Conservation (phyloP, 2,113 vertebrate species). For the Pandion haliaetus region DNA sequence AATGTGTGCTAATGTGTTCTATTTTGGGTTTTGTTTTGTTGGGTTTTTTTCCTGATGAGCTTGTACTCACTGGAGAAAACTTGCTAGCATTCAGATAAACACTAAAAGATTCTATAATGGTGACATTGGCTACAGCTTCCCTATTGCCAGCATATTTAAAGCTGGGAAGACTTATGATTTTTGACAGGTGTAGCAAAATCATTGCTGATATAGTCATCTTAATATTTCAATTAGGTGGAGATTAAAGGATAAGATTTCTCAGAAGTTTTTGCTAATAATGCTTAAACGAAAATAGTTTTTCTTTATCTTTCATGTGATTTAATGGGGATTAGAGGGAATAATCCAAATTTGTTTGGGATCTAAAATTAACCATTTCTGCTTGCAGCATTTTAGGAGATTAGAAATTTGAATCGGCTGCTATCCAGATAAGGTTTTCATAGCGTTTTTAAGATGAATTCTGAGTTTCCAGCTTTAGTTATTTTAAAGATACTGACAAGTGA, state of each 20-base stretch:
- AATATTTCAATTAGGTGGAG: background rate
- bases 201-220: background rate
- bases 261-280: background rate
- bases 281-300: background rate
- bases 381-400: background rate
- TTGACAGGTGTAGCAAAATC: background rate
- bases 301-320: background rate
- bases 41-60: background rate
- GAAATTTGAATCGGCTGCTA: background rate
- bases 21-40: background rate
- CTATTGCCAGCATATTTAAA: background rate
- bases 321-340: background rate
- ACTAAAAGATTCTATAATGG: fast-evolving
- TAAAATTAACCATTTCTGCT: background rate
- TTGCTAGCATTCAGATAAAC: background rate
- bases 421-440: background rate
- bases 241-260: background rate
- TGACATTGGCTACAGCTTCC: background rate
- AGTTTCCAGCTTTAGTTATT: background rate
- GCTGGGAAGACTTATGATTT: background rate
- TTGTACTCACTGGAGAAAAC: background rate
- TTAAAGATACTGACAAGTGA: background rate
- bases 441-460: background rate
- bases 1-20: background rate
- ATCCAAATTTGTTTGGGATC: background rate